Conservation (phyloP, 1,140 invertebrate species). For the Drosophila setifemur region DNA sequence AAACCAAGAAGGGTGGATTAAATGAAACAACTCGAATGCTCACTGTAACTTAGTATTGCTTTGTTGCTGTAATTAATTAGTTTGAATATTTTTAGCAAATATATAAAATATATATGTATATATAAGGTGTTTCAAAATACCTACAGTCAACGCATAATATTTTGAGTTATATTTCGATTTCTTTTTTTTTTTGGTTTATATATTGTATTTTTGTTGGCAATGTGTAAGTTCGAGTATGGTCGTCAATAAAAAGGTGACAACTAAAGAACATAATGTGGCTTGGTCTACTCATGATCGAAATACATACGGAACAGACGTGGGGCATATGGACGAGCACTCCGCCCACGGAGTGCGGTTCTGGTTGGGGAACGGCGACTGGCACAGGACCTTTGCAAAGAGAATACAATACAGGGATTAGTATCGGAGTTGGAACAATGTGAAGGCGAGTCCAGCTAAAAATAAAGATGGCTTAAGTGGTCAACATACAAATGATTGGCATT, state of each 20-base stretch:
- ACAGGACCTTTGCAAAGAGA: constrained; percentile 78
- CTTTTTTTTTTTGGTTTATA: constrained; percentile 7
- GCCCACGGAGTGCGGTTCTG: constrained; percentile 90
- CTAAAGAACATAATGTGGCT: constrained; percentile 57
- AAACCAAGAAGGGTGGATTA: constrained; percentile 5
- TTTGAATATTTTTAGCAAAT: constrained; percentile 55
- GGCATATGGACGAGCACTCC: constrained; percentile 94
- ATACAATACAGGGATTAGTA: constrained; percentile 44
- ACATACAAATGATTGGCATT: constrained; percentile 66
- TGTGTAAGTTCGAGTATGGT: constrained; percentile 49
- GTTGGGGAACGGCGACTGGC: constrained; percentile 82
- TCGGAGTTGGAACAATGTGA: not conserved
- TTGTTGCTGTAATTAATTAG: constrained; percentile 63
- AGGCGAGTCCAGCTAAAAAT: constrained; percentile 54
- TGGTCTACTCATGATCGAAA: constrained; percentile 34
- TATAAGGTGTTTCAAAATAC: constrained; percentile 58
- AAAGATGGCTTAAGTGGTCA: constrained; percentile 64
- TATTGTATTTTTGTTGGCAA: constrained; percentile 2
- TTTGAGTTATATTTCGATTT: constrained; percentile 11
- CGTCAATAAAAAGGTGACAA: constrained; percentile 52
- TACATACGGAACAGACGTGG: constrained; percentile 89
- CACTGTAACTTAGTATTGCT: constrained; percentile 47
- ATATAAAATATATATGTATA: constrained; percentile 37
- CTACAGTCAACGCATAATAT: constrained; percentile 69
- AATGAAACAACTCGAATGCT: constrained; percentile 43